Evolutionary conservation across 1,140 invertebrate species (phyloP).

Genomic region (Plutomurus gul): DNA sequence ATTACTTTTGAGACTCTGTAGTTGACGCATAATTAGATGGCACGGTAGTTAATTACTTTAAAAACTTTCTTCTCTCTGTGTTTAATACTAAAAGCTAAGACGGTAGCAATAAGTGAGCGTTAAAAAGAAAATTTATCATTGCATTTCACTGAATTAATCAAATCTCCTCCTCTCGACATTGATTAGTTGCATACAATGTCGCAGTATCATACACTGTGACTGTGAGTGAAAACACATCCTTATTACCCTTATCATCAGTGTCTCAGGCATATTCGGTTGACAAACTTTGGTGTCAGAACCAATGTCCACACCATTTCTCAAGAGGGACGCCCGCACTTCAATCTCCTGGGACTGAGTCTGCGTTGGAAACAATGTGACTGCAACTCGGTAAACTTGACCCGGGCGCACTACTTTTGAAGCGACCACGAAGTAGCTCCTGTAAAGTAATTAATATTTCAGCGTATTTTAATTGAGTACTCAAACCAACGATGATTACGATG

Average conservation of each 20-base stretch:
- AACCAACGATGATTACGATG: neutral
- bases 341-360: conserved; percentile 61
- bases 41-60: no score
- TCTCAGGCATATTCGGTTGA: conserved; percentile 79
- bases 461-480: neutral
- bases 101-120: no score
- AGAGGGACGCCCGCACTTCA: conserved; percentile 76
- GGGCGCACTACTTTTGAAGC: conserved; percentile 83
- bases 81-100: no score
- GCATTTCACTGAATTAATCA: no score
- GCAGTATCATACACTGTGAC: no score
- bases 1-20: no score
- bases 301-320: conserved; percentile 83
- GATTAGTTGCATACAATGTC: neutral
- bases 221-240: no score
- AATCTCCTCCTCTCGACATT: no score
- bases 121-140: no score
- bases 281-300: conserved; percentile 74
- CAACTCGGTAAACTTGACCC: conserved; percentile 81
- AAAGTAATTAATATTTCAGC: conserved; percentile 12
- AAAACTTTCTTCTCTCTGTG: no score
- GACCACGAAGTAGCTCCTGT: conserved; percentile 83
- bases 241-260: conserved; percentile 74
- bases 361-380: conserved; percentile 75
- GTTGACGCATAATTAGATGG: no score